Evolutionary conservation across 2,888 invertebrate genomes (phyloP).

Genomic region (Branchellion lobata): DNA sequence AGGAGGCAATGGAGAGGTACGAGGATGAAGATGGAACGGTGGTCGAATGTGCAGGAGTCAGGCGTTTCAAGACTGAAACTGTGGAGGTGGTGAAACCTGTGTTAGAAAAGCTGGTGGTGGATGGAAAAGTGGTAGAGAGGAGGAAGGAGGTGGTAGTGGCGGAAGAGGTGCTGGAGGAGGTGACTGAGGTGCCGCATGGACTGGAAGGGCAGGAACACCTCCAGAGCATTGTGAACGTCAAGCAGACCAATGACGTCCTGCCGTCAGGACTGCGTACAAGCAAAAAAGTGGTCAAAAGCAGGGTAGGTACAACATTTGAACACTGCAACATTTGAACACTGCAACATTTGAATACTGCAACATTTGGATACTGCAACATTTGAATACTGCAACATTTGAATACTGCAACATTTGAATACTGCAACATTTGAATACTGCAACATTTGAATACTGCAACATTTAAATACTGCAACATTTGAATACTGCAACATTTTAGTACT

Average conservation of each 20-base stretch:
- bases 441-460: too few relatives aligned
- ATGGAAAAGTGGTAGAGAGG: not conserved
- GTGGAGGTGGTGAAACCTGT: constrained; percentile 37
- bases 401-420: too few relatives aligned
- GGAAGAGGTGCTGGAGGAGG: constrained; percentile 43
- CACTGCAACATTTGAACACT: too few relatives aligned
- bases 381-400: too few relatives aligned
- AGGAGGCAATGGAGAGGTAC: not conserved
- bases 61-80: constrained; percentile 35
- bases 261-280: constrained; percentile 46
- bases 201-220: constrained; percentile 40
- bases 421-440: too few relatives aligned
- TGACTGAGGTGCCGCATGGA: constrained; percentile 44
- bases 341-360: too few relatives aligned
- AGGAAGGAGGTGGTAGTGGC: constrained; percentile 40
- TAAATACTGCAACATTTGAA: too few relatives aligned
- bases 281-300: constrained; percentile 40
- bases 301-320: too few relatives aligned
- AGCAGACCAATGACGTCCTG: constrained; percentile 47
- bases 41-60: not conserved
- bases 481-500: too few relatives aligned
- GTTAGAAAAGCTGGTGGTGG: constrained; percentile 27
- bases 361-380: too few relatives aligned
- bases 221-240: constrained; percentile 45
- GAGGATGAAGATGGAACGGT: not conserved